Evolutionary conservation across 1,140 invertebrate species (phyloP), one percentile per base, ranked within the genome.

Genomic region (Luehdorfia chinensis): DNA sequence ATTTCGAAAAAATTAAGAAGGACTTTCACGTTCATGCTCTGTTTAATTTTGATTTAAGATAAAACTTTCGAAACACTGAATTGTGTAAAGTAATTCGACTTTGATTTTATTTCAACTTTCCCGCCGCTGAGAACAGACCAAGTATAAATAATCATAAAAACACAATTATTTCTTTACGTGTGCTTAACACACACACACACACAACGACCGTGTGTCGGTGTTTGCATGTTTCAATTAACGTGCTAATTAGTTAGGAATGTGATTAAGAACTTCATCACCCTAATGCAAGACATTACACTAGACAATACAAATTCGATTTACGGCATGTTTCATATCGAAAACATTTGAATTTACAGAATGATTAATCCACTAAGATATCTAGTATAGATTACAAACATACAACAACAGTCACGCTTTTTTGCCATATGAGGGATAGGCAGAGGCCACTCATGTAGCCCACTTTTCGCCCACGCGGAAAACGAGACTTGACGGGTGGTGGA

Each of bases 41-140:
- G 34, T 37, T 37, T 9, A 18, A 18, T 15, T 11, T 18, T 15
- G 15, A 21, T 21, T 11, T 16, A 5, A 19, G 32, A 37, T 21
- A 37, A 23, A 13, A 37, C 34, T 37, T 37, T 37, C 34, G 34
- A 37, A 37, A 37, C 9, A 6, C 34, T 37, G 15, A 37, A 37
- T 37, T 37, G 18, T 37, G 16, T 37, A 7, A 37, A 37, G 13
- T 34, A 16, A 37, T 37, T 19, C 34, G 34, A 37, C 5, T 37
- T 37, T 37, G 34, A 37, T 37, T 37, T 37, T 37, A 37, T 19
- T 23, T 18, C 18, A 37, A 37, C 34, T 37, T 37, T 37, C 34
- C 34, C 34, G 21, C 15, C 15, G 5, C 11, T 16, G n/a, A n/a
- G n/a, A 36, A 37, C 18, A 37, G 21, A 37, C 34, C 9, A n/a